phyloP scores from a whole-genome alignment of 2,888 invertebrate genomes.

The Chrysolina oricalcia region DNA sequence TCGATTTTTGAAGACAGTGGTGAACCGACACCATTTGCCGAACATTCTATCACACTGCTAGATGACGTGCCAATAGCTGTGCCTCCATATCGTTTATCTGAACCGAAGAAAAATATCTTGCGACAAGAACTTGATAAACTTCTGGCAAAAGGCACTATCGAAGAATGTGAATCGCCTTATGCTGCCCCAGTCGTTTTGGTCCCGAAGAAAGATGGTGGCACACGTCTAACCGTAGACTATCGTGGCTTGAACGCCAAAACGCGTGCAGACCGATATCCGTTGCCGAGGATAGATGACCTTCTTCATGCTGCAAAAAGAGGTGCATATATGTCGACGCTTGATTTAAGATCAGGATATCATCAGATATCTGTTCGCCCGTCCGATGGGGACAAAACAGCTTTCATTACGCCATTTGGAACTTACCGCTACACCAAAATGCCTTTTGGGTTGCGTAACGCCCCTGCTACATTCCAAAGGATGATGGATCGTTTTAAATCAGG shows the following conservation, averaged over 20 bases:
- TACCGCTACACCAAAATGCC: conserved; percentile 54
- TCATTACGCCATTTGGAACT: conserved; percentile 59
- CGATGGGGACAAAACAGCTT: conserved; percentile 46
- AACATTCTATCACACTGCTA: conserved; percentile 16
- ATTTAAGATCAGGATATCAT: conserved; percentile 36
- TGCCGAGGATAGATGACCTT: conserved; percentile 54
- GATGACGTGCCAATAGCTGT: conserved; percentile 24
- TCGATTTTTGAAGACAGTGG: conserved; percentile 24
- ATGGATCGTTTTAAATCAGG: conserved; percentile 54
- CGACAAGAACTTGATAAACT: conserved; percentile 35
- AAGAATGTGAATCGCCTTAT: conserved; percentile 41
- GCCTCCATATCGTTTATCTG: conserved; percentile 39
- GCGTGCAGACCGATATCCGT: conserved; percentile 48
- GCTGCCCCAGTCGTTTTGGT: conserved; percentile 27
- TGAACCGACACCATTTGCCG: conserved; percentile 33
- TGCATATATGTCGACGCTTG: conserved; percentile 41
- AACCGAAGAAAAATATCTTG: conserved; percentile 34
- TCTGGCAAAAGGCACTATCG: conserved; percentile 32
- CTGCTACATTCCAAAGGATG: conserved; percentile 57
- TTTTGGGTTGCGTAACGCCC: conserved; percentile 57
- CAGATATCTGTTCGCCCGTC: conserved; percentile 23
- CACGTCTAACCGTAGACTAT: conserved; percentile 26
- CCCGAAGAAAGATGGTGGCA: conserved; percentile 20
- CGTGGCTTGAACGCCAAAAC: conserved; percentile 25
- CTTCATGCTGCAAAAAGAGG: conserved; percentile 43